Conservation (phyloP, 2,113 vertebrate species). For the Hippocampus mohnikei region DNA sequence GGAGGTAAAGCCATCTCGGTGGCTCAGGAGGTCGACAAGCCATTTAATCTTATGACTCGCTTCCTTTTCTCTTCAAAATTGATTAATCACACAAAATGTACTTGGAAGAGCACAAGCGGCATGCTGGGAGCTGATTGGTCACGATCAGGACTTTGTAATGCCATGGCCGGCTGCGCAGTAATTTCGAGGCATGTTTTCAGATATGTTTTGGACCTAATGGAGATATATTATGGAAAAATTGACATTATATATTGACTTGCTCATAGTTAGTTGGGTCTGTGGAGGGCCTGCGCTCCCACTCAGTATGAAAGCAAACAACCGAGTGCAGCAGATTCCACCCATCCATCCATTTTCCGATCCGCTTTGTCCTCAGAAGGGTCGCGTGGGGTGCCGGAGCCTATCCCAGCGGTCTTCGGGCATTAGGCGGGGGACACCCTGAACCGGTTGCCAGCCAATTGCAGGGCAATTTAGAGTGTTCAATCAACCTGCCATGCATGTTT, state of each 20-base stretch:
- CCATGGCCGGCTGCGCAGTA: neutral
- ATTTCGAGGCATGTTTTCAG: neutral
- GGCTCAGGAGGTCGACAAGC: constrained; percentile 10
- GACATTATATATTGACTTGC: neutral
- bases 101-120: neutral
- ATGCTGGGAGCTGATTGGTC: neutral
- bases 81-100: neutral
- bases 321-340: too few species aligned
- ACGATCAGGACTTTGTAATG: neutral
- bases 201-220: neutral
- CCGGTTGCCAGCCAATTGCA: too few species aligned
- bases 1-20: neutral
- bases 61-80: neutral
- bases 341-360: too few species aligned
- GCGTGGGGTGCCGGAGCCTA: too few species aligned
- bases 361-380: too few species aligned
- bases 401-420: too few species aligned
- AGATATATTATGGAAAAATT: neutral
- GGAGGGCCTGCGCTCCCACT: neutral
- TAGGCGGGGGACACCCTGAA: too few species aligned
- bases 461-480: too few species aligned
- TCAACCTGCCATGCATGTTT: too few species aligned
- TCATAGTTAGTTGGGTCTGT: neutral
- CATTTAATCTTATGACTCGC: constrained; percentile 3
- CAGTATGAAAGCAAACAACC: too few species aligned